These are phyloP conservation scores for Pygocentrus nattereri DNA, from an alignment of 2,797 vertebrate genomes.

Conservation along the genomic window DNA sequence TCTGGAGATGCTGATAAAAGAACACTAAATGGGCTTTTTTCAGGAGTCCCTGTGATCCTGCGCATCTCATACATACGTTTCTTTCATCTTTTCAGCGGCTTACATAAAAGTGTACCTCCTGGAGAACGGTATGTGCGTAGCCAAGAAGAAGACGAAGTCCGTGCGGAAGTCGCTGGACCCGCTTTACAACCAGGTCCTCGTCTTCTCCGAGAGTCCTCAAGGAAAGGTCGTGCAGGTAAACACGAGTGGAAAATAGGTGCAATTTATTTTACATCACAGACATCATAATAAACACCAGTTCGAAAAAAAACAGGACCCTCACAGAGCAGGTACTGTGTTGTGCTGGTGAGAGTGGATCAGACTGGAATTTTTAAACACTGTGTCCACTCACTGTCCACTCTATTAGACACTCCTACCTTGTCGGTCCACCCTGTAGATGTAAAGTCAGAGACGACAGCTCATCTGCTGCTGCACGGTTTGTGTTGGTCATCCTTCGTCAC, in stretches of 20 bases:
- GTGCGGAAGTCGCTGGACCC: conserved; percentile 95
- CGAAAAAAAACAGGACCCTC: too few species aligned
- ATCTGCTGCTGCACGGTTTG: too few species aligned
- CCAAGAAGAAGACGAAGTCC: conserved; percentile 98
- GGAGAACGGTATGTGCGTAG: conserved; percentile 92
- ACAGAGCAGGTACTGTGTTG: too few species aligned
- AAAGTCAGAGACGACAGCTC: too few species aligned
- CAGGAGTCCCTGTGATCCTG: not conserved
- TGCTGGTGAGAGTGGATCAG: too few species aligned
- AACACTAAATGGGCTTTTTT: not conserved
- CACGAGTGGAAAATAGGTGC: not conserved
- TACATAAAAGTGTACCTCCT: conserved; percentile 98
- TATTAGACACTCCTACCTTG: too few species aligned
- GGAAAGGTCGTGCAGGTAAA: conserved; percentile 97
- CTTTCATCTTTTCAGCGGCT: conserved; percentile 81
- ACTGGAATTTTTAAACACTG: too few species aligned
- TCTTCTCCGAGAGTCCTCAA: conserved; percentile 95
- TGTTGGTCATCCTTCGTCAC: too few species aligned
- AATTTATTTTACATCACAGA: too few species aligned
- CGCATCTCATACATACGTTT: conserved; percentile 1
- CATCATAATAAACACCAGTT: too few species aligned
- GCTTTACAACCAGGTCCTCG: conserved; percentile 96
- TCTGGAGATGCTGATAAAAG: not conserved
- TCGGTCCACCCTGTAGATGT: too few species aligned
- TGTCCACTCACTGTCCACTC: too few species aligned